Conservation (phyloP, 2,888 invertebrate genomes). For the Stomorhina lunata region DNA sequence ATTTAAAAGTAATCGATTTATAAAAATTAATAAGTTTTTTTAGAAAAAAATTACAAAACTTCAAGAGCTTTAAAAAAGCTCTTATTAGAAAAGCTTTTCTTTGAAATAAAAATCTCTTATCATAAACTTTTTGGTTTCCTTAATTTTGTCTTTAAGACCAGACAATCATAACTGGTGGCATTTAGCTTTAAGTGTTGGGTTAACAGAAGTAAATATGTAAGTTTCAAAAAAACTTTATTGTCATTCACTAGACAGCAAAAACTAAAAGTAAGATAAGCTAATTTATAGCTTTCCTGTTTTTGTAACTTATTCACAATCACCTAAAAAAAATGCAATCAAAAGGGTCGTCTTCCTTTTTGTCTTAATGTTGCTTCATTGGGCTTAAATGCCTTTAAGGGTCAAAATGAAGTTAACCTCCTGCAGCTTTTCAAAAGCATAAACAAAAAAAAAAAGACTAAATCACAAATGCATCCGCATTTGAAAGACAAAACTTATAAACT, state of each 20-base stretch:
- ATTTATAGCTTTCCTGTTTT: constrained; percentile 23
- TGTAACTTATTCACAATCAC: not conserved
- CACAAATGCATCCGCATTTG: constrained; percentile 43
- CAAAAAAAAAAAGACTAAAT: not conserved
- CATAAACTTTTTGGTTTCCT: not conserved
- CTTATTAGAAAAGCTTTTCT: too few species aligned
- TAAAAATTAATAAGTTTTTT: too few species aligned
- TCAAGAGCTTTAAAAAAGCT: not conserved
- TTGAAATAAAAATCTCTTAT: not conserved
- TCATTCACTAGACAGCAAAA: constrained; percentile 1
- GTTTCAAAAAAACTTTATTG: not conserved
- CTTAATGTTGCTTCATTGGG: not conserved
- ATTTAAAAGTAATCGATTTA: too few species aligned
- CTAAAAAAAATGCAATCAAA: constrained; percentile 21
- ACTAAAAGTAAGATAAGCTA: constrained; percentile 36
- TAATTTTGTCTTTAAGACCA: constrained; percentile 41
- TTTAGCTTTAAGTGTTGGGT: constrained; percentile 39
- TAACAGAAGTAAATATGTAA: constrained; percentile 2
- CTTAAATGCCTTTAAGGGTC: constrained; percentile 44
- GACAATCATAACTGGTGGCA: constrained; percentile 57
- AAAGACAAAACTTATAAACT: constrained; percentile 18
- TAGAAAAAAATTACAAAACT: too few species aligned
- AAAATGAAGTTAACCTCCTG: constrained; percentile 33
- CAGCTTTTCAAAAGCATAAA: constrained; percentile 10
- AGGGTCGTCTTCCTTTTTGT: constrained; percentile 47